Evolutionary conservation across 92 coral and sea anemone species (phyloP), one percentile per base, ranked within the genome.

Genomic region (Plumapathes pennacea): DNA sequence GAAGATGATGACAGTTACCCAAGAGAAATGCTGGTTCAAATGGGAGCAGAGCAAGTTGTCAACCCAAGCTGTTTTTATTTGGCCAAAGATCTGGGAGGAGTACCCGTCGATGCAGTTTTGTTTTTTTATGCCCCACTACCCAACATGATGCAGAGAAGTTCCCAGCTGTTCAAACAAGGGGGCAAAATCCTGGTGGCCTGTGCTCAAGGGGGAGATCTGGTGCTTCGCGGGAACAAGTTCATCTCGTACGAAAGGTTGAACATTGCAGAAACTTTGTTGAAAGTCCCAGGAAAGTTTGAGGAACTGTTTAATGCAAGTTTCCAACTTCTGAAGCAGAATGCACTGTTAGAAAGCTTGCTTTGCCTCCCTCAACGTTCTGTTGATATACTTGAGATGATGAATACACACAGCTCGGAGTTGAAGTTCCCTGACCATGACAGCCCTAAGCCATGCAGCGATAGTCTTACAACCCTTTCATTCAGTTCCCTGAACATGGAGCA

Each of bases 21-120:
- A 13, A 58, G 57, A 29, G 40, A 12, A 4, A 17, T 50, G 10
- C 76, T 72, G 0, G n/a, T 56, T 12, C 48, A 40, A 20, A 4
- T 57, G 41, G 84, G 84, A 0, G 84, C 71, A 4, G 50, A 40
- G 40, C 21, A 14, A 14, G 71, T 72, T 2, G 50, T 17, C 6
- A 43, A 46, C 17, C 50, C 63, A 32, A 57, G 65, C 8, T 62
- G 18, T 9, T n/a, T 38, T 1, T 28, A 21, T 10, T 17, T 55
- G 0, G n/a, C n/a, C n/a, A 29, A 15, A 3, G 24, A 25, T 24
- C 18, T 25, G 19, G 19, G 2, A 2, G n/a, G n/a, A n/a, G 28
- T 38, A 3, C 26, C 13, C 6, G 65, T 57, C 41, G 80, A 78
- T 22, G 74, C 46, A 1, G 69, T 60, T n/a, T 5, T 64, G 26